Conservation (phyloP, 2,113 vertebrate species). For the Gymnocephalus cernua region DNA sequence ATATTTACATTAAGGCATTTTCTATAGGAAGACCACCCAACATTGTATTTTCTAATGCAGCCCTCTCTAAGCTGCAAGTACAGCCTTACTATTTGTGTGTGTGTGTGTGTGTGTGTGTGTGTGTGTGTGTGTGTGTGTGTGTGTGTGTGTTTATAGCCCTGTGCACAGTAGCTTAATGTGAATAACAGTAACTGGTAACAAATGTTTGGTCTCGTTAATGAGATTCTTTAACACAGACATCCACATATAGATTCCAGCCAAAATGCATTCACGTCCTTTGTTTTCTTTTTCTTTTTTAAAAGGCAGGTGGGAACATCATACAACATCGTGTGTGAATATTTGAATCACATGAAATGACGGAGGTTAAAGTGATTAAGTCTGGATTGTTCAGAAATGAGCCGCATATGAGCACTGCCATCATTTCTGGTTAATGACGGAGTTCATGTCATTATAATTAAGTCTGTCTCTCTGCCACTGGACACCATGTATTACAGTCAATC, state of each 20-base stretch:
- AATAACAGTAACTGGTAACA: conserved; percentile 52
- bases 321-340: not conserved
- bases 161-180: not conserved
- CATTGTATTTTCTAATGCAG: conserved; percentile 48
- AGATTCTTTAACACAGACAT: not conserved
- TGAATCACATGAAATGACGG: not conserved
- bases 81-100: not conserved
- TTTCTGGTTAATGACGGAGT: conserved; percentile 10
- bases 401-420: not conserved
- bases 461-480: conserved; percentile 3
- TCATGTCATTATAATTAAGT: conserved; percentile 10
- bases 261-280: not conserved
- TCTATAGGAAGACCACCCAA: conserved; percentile 55
- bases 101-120: not conserved
- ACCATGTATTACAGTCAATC: conserved; percentile 13
- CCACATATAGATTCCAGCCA: not conserved
- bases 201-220: conserved; percentile 46
- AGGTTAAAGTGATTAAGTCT: not conserved
- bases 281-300: not conserved
- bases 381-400: not conserved
- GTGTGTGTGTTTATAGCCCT: not conserved
- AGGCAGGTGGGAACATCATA: not conserved
- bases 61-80: conserved; percentile 12
- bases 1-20: conserved; percentile 61
- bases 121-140: not conserved